phyloP scores from a whole-genome alignment of 1,140 invertebrate genomes.

The Pemphigus obesinymphae region DNA sequence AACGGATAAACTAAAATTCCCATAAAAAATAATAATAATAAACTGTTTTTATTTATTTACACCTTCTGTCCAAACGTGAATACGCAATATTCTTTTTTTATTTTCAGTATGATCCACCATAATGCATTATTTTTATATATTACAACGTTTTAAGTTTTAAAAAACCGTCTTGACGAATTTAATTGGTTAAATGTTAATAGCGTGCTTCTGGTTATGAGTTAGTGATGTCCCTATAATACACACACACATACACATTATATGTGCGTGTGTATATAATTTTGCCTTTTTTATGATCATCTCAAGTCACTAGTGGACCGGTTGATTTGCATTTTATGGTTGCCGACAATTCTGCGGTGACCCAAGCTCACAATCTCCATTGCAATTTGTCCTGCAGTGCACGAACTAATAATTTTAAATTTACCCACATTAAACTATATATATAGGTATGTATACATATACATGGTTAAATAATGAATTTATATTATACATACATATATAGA shows the following conservation, averaged over 20 bases:
- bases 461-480: too few relatives aligned
- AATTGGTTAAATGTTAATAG: constrained; percentile 11
- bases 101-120: neutral
- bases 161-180: neutral
- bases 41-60: constrained; percentile 6
- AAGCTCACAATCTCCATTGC: neutral
- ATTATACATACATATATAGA: too few relatives aligned
- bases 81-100: neutral
- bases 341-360: neutral
- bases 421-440: neutral
- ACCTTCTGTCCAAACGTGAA: neutral
- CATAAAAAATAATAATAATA: neutral
- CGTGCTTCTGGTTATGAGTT: neutral
- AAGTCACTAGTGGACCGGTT: constrained; percentile 13
- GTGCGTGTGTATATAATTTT: neutral
- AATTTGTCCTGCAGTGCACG: constrained; percentile 21
- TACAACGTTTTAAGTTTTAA: constrained; percentile 5
- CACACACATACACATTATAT: neutral
- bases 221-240: neutral
- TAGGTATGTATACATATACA: too few relatives aligned
- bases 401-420: neutral
- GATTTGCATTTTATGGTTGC: constrained; percentile 11
- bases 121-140: neutral
- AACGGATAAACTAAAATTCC: neutral
- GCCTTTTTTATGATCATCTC: constrained; percentile 20